Base-by-base conservation (phyloP, 2,113 vertebrate genomes). In the Pampusana beccarii region DNA sequence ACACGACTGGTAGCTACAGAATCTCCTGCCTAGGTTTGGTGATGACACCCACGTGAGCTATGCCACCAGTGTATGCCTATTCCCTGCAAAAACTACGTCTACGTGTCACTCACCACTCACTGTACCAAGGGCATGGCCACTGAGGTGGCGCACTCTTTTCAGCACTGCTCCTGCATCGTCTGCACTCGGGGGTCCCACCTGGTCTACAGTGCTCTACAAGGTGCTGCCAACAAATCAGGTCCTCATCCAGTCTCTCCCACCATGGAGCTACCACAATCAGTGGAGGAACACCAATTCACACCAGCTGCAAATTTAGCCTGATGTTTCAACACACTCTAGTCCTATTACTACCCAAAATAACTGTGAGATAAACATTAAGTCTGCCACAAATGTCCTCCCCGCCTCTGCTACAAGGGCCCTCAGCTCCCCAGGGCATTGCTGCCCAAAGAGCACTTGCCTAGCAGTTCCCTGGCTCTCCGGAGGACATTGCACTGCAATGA, bases 61-160 rank as follows among this genome's bases (percentile, higher is more conserved):
- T 1, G 1, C 21, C n/a, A 25, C 44, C 1, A 2, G 25, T 11
- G 29, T 14, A n/a, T 2, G 7, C 18, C n/a, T 9, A 4, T 13
- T 69, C 38, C 50, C 44, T 57, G 18, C n/a, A 29, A 61, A 69
- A 93, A 33, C 20, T 53, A 8, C 38, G 62, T 14, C 36, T 15
- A 4, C 23, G 24, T 1, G 0, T 13, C 24, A 4, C 1, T 9
- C 23, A 24, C 14, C 5, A 2, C 15, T 33, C 29, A 6, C 21
- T 6, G 24, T 42, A 42, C 57, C 86, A 78, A 53, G 57, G 73
- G 48, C 57, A 50, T 3, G 11, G 13, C 77, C 61, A 46, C 42
- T 2, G 0, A 34, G 24, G 29, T 10, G 26, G 19, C 70, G 67
- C 24, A 40, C 2, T 11, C 44, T 77, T 34, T 66, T 53, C 71